phyloP scores from a whole-genome alignment of 2,113 vertebrate genomes.

The Nothoprocta perdicaria region DNA sequence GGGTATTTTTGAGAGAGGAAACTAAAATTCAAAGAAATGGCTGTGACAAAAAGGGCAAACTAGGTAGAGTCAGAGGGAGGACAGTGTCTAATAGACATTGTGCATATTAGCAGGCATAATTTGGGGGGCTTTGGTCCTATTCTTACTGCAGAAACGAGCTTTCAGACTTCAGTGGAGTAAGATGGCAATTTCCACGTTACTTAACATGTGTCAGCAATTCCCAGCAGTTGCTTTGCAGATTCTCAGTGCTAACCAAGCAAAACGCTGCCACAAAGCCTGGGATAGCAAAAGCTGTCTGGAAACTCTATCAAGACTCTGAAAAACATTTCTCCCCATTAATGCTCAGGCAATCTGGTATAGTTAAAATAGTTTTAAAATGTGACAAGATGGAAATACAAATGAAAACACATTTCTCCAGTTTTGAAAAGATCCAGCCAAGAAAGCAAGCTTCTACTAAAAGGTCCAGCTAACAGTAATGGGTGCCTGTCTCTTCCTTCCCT shows the following conservation, averaged over 20 bases:
- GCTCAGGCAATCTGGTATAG: neutral
- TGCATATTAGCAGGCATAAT: neutral
- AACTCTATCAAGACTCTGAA: constrained; percentile 6
- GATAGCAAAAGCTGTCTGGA: constrained; percentile 49
- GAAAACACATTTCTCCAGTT: neutral
- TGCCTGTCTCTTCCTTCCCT: constrained; percentile 40
- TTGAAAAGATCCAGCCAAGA: neutral
- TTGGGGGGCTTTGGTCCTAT: neutral
- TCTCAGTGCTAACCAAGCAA: constrained; percentile 19
- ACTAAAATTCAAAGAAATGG: neutral
- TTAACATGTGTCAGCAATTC: constrained; percentile 39
- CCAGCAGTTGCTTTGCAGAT: constrained; percentile 40
- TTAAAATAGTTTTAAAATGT: neutral
- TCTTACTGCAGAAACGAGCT: neutral
- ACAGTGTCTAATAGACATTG: neutral
- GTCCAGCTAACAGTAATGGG: constrained; percentile 12
- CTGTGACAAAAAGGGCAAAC: neutral
- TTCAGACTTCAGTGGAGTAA: neutral
- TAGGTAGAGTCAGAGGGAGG: neutral
- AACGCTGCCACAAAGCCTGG: neutral
- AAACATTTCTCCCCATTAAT: constrained; percentile 1
- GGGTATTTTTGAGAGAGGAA: neutral
- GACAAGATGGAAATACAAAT: constrained; percentile 16
- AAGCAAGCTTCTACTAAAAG: neutral
- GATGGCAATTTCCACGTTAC: constrained; percentile 23